These are phyloP conservation scores for Amblyraja radiata DNA, from an alignment of 2,797 vertebrate species.

Conservation along the genomic window DNA sequence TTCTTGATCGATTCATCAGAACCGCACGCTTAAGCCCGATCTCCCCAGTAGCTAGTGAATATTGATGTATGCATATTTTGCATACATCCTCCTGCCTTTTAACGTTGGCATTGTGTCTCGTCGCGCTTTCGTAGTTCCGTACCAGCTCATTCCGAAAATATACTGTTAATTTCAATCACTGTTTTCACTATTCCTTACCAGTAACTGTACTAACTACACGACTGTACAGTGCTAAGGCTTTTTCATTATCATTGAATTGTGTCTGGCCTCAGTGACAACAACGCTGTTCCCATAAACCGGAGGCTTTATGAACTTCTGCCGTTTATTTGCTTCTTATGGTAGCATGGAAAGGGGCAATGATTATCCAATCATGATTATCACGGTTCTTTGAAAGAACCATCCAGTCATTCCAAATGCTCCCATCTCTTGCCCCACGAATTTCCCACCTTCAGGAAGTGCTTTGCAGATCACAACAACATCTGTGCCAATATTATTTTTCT, in stretches of 20 bases:
- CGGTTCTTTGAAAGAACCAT: not conserved
- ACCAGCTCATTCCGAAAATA: not conserved
- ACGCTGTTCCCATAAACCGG: not conserved
- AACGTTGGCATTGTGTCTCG: not conserved
- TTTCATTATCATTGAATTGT: not conserved
- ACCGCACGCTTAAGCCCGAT: not conserved
- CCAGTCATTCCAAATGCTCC: not conserved
- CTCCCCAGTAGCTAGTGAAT: not conserved
- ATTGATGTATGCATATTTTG: not conserved
- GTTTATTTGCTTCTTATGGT: not conserved
- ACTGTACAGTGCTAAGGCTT: not conserved
- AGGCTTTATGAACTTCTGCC: not conserved
- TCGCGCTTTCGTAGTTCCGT: not conserved
- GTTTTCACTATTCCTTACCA: not conserved
- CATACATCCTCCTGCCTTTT: not conserved
- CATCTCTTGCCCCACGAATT: too few relatives aligned
- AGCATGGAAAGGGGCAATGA: too few relatives aligned
- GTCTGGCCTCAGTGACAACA: not conserved
- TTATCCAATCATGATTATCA: too few relatives aligned
- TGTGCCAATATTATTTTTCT: too few relatives aligned
- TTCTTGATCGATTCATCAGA: not conserved
- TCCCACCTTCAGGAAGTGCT: too few relatives aligned
- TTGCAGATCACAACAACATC: not conserved
- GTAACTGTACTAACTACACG: not conserved
- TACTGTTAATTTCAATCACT: not conserved